Conservation (phyloP, 2,888 invertebrate species). For the Nymphalis polychloros region DNA sequence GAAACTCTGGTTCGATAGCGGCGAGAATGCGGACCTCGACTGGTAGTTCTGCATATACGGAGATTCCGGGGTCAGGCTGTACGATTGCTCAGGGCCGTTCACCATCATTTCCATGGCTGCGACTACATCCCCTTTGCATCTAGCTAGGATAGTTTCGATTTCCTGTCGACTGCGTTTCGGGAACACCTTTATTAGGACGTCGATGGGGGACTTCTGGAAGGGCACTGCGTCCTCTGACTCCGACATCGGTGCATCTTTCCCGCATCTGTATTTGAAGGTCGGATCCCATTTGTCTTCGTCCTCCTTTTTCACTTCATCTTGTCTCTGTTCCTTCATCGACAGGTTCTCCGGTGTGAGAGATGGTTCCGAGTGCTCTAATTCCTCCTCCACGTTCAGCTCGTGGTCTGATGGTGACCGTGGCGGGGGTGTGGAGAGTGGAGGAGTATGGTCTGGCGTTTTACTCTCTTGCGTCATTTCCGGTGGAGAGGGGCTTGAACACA, state of each 20-base stretch:
- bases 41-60: conserved; percentile 76
- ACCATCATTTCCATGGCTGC: conserved; percentile 96
- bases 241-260: conserved; percentile 50
- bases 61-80: conserved; percentile 69
- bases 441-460: conserved; percentile 63
- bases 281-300: conserved; percentile 75
- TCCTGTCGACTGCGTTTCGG: conserved; percentile 92
- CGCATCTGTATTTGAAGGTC: conserved; percentile 70
- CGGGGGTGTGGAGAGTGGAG: conserved; percentile 65
- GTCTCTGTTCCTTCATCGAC: conserved; percentile 86
- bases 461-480: conserved; percentile 58
- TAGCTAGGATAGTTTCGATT: conserved; percentile 91
- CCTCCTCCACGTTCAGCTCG: conserved; percentile 82
- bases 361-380: conserved; percentile 74
- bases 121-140: conserved; percentile 93
- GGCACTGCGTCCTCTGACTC: conserved; percentile 55
- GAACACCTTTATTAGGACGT: conserved; percentile 93
- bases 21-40: conserved; percentile 89
- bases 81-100: conserved; percentile 79
- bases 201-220: conserved; percentile 88
- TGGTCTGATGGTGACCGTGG: conserved; percentile 77
- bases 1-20: conserved; percentile 83
- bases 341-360: conserved; percentile 90
- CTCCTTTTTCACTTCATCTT: conserved; percentile 77
- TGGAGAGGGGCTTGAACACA: conserved; percentile 72